Conservation (phyloP, 1,140 invertebrate genomes). For the Calliphora vicina region DNA sequence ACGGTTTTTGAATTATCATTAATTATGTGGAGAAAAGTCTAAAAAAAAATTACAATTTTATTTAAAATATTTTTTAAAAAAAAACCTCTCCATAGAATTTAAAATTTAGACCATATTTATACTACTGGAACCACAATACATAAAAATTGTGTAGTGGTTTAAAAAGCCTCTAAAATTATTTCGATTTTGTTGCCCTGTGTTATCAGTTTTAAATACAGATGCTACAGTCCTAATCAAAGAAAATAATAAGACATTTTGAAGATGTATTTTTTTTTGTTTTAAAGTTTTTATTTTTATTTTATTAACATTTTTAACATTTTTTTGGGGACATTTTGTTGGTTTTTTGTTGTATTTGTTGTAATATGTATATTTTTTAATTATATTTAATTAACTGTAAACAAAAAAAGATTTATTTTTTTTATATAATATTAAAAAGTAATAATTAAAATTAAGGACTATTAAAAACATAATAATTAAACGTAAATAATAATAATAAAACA, state of each 20-base stretch:
- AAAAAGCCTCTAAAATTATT: no score
- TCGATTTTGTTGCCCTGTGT: no score
- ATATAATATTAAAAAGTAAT: constrained; percentile 11
- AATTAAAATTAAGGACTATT: constrained; percentile 33
- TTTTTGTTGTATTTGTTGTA: constrained; percentile 27
- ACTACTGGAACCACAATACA: no score
- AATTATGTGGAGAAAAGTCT: no score
- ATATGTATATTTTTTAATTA: constrained; percentile 19
- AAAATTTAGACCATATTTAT: no score
- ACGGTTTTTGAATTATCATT: no score
- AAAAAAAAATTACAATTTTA: no score
- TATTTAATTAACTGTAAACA: constrained; percentile 18
- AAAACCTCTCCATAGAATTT: no score
- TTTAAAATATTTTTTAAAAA: no score
- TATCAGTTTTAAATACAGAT: no score
- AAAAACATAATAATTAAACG: constrained; percentile 23
- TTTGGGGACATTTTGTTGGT: constrained; percentile 25
- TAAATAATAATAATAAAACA: constrained; percentile 20
- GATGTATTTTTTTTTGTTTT: constrained; percentile 26
- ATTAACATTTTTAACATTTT: constrained; percentile 30
- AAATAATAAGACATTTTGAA: constrained; percentile 4
- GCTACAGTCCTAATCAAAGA: background rate
- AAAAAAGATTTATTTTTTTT: background rate
- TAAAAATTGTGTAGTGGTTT: no score
- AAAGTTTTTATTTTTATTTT: constrained; percentile 30